Conservation (phyloP, 2,113 vertebrate genomes). For the Trachemys scripta region DNA sequence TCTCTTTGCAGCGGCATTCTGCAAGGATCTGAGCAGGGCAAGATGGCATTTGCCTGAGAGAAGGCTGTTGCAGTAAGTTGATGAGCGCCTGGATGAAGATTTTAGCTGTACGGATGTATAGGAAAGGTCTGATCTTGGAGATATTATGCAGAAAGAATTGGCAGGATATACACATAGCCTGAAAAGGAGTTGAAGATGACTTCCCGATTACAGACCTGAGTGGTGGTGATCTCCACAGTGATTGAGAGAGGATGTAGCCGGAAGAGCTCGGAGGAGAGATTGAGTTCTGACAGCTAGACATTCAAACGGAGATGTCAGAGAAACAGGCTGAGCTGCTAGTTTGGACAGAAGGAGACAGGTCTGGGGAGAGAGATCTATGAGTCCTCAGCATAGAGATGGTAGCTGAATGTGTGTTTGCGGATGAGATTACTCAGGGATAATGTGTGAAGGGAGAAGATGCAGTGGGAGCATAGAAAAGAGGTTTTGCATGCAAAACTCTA, state of each 20-base stretch:
- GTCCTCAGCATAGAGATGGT: not conserved
- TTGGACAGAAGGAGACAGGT: slow-evolving; percentile 19
- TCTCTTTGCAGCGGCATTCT: not conserved
- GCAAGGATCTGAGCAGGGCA: not conserved
- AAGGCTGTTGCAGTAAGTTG: not conserved
- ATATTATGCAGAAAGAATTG: not conserved
- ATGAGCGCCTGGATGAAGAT: not conserved
- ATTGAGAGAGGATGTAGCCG: not conserved
- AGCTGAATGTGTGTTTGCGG: slow-evolving; percentile 2
- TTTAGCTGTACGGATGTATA: not conserved
- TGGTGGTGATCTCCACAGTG: not conserved
- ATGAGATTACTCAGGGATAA: not conserved
- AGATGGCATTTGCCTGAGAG: not conserved
- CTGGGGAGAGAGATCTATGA: not conserved
- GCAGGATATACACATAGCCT: not conserved
- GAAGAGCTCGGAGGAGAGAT: not conserved
- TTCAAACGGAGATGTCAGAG: slow-evolving; percentile 1
- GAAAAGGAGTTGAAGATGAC: not conserved
- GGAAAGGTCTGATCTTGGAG: not conserved
- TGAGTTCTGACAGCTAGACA: fast-evolving
- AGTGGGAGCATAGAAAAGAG: not conserved
- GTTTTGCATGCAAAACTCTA: not conserved
- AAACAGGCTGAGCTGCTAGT: slow-evolving; percentile 39
- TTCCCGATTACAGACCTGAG: not conserved
- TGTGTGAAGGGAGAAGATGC: not conserved